Evolutionary conservation across 2,113 vertebrate genomes (phyloP), one percentile per base, ranked within the genome.

Genomic region (Cyphomyrus plagiostoma): DNA sequence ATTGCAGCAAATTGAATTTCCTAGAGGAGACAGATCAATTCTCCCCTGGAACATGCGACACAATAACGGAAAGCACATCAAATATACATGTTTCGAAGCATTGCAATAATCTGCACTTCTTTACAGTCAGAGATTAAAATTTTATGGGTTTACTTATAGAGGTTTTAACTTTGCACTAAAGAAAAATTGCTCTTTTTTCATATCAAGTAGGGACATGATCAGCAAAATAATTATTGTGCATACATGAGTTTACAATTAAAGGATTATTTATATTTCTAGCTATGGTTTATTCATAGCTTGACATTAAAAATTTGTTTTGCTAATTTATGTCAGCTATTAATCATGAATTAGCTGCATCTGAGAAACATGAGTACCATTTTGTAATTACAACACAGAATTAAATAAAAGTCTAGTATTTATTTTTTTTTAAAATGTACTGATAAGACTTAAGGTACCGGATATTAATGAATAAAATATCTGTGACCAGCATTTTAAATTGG

Each of bases 321-420:
- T 80, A 80, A 80, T 80, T 35, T 80, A 80, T 80, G 35, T 42
- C 35, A 80, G 74, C 74, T 80, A 80, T 80, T 80, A 80, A 80
- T 80, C 74, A 80, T 80, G 74, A 80, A 80, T 80, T 80, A 80
- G 30, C 13, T 80, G 74, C 74, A 80, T 80, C 74, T 80, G 74
- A 35, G 35, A 39, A 70, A 35, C 74, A 80, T 8, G 74, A 39
- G 74, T 8, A 80, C 30, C 30, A 39, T 80, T 42, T 42, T 39
- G 74, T 42, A 80, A 80, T 80, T 80, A 80, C 74, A 80, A 80
- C 10, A 70, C 62, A 26, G 26, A 80, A 19, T 80, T 42, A 70
- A 70, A 80, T 42, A 39, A 80, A 77, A 39, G 70, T 39, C 70
- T 17, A 6, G 15, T 26, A 74, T 74, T 74, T 21, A n/a, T 23